Evolutionary conservation across 1,140 invertebrate genomes (phyloP).

Genomic region (Holcopasites calliopsidis): DNA sequence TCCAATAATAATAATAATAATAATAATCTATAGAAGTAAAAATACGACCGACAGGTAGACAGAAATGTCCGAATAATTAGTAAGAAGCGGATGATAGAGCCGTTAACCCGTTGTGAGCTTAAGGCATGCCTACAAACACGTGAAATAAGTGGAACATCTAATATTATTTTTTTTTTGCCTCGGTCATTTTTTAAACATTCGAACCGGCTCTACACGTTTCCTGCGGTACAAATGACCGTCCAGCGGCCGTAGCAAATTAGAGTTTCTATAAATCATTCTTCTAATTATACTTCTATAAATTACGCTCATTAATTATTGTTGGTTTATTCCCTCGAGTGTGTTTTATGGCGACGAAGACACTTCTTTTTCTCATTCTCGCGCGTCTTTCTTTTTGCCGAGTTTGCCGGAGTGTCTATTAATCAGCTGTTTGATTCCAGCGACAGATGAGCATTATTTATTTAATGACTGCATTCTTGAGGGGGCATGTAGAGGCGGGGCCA

Average conservation of each 20-base stretch:
- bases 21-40: not conserved
- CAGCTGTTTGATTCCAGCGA: conserved; percentile 19
- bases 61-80: conserved; percentile 43
- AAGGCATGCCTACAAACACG: conserved; percentile 13
- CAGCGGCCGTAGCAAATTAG: conserved; percentile 31
- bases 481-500: no score
- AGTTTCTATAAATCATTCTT: conserved; percentile 50
- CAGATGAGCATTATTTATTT: conserved; percentile 13
- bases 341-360: conserved; percentile 10
- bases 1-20: no score
- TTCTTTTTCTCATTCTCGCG: not conserved
- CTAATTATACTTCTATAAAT: conserved; percentile 51
- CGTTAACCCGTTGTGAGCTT: conserved; percentile 10
- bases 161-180: no score
- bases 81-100: conserved; percentile 17
- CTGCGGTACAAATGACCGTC: conserved; percentile 23
- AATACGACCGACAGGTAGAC: not conserved
- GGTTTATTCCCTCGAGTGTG: conserved; percentile 35
- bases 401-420: conserved; percentile 3
- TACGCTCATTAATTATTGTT: conserved; percentile 50
- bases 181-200: conserved; percentile 27
- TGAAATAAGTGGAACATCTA: conserved; percentile 43
- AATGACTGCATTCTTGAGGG: no score
- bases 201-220: conserved; percentile 38
- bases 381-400: not conserved